phyloP scores from a whole-genome alignment of 2,797 vertebrate genomes.

The Aldrovandia affinis region DNA sequence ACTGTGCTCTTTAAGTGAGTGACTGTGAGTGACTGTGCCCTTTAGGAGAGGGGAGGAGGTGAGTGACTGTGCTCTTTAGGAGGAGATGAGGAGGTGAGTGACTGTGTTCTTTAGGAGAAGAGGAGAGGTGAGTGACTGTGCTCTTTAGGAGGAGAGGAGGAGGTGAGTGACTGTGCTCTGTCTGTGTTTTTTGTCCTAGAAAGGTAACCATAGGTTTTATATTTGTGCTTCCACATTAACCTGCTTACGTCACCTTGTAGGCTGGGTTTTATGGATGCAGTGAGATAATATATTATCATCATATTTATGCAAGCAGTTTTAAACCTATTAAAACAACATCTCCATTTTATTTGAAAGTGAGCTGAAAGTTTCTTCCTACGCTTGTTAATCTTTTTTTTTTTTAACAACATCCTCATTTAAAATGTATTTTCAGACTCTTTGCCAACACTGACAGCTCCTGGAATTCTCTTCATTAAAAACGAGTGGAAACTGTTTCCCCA shows the following conservation, averaged over 20 bases:
- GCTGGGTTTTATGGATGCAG: slow-evolving; percentile 25
- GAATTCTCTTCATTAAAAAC: not conserved
- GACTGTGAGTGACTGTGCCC: not conserved
- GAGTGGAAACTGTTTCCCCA: not conserved
- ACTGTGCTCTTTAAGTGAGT: not conserved
- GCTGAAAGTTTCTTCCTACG: slow-evolving; percentile 1
- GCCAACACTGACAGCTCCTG: slow-evolving; percentile 32
- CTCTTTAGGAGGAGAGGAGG: not conserved
- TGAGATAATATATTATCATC: too few relatives aligned
- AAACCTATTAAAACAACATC: slow-evolving; percentile 31
- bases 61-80: not conserved
- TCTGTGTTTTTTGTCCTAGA: not conserved
- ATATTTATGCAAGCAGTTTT: slow-evolving; percentile 22
- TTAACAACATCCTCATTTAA: slow-evolving; percentile 38
- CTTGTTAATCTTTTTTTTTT: slow-evolving; percentile 26
- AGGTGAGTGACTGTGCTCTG: not conserved
- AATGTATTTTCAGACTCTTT: slow-evolving; percentile 36
- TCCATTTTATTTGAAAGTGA: slow-evolving; percentile 41
- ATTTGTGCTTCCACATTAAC: not conserved
- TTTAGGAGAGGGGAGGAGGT: not conserved
- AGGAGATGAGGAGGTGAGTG: not conserved
- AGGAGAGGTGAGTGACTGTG: not conserved
- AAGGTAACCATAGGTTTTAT: not conserved
- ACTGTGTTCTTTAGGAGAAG: not conserved
- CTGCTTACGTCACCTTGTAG: not conserved